phyloP scores from a whole-genome alignment of 2,888 invertebrate species.

The Platynereis dumerilii region DNA sequence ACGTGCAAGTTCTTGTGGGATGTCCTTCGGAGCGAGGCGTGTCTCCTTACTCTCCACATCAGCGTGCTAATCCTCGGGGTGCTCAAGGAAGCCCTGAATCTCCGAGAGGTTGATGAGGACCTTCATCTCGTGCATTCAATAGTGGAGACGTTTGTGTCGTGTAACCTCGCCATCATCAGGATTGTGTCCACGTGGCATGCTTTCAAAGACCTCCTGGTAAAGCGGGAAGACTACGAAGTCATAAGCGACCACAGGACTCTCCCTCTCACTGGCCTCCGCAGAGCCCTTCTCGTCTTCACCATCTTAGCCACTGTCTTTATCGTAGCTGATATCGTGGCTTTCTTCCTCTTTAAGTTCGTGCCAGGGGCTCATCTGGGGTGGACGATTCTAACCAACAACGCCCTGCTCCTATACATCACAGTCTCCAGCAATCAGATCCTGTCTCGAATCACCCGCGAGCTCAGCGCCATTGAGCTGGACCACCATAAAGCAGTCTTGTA shows the following conservation, averaged over 20 bases:
- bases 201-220: background rate
- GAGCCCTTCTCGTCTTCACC: background rate
- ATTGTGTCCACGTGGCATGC: background rate
- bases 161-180: background rate
- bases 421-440: background rate
- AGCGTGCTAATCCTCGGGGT: conserved; percentile 20
- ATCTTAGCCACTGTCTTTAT: background rate
- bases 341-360: conserved; percentile 7
- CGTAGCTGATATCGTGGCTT: background rate
- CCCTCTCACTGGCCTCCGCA: background rate
- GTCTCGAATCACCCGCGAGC: background rate
- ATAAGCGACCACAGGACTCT: background rate
- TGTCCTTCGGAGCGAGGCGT: conserved; percentile 18
- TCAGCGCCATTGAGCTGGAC: conserved; percentile 8
- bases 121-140: conserved; percentile 20
- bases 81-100: conserved; percentile 18
- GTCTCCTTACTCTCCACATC: conserved; percentile 20
- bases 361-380: conserved; percentile 22
- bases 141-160: conserved; percentile 17
- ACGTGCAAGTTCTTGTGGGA: conserved; percentile 13
- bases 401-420: conserved; percentile 9
- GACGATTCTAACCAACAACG: conserved; percentile 29
- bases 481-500: conserved; percentile 25
- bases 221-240: conserved; percentile 8
- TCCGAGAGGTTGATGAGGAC: conserved; percentile 8